Evolutionary conservation across 2,113 vertebrate species (phyloP).

Genomic region (Eulemur macaco): DNA sequence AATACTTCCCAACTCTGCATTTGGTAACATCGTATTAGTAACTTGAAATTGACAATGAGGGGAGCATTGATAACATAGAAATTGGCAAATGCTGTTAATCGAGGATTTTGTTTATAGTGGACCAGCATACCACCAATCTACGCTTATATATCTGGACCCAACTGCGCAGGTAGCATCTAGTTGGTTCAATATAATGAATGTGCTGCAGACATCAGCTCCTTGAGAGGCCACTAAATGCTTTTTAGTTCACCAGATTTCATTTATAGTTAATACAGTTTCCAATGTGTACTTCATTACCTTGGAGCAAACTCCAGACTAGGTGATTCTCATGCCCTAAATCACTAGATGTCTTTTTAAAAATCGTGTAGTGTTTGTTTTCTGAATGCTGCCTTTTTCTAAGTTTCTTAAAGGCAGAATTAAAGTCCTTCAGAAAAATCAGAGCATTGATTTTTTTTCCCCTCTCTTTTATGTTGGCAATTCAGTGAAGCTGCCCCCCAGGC

Average conservation of each 20-base stretch:
- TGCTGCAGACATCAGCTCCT: neutral
- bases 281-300: neutral
- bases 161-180: neutral
- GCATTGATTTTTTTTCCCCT: neutral
- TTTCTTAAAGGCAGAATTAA: constrained; percentile 50
- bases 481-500: neutral
- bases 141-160: neutral
- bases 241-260: neutral
- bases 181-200: neutral
- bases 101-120: neutral
- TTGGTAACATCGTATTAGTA: neutral
- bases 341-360: neutral
- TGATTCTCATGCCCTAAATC: neutral
- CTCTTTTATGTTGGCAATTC: constrained; percentile 37
- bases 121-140: neutral
- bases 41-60: neutral
- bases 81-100: neutral
- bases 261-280: constrained; percentile 1
- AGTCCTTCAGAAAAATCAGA: constrained; percentile 55
- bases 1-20: neutral
- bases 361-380: neutral
- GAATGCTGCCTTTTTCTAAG: neutral
- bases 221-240: neutral
- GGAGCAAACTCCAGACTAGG: neutral
- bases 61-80: neutral